Percentiles rank a stretch among this genome's conserved stretches.
phyloP scores from a whole-genome alignment of 1,140 invertebrate genomes.

The Aphidius ervi region DNA sequence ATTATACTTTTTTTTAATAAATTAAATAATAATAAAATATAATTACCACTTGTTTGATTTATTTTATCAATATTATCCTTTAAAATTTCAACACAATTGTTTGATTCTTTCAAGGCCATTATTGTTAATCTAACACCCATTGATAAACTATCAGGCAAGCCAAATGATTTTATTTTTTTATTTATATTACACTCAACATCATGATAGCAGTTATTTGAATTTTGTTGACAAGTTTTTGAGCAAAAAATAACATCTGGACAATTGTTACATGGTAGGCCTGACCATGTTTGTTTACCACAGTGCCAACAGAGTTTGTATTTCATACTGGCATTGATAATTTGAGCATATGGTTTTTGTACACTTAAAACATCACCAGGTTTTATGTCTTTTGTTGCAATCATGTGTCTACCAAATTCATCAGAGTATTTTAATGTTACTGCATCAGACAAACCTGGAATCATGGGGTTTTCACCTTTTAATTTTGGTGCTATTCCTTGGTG shows the following conservation, averaged over 20 bases:
- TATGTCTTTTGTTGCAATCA: slow-evolving; percentile 63
- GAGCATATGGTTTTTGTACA: slow-evolving; percentile 72
- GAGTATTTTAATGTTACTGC: slow-evolving; percentile 59
- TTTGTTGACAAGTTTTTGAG: slow-evolving; percentile 60
- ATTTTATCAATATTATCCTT: slow-evolving; percentile 30
- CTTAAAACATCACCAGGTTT: slow-evolving; percentile 75
- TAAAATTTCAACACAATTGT: slow-evolving; percentile 40
- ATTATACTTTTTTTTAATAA: neutral
- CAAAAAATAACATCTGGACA: slow-evolving; percentile 71
- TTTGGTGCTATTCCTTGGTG: neutral
- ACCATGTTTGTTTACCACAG: slow-evolving; percentile 63
- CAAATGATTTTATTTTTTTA: slow-evolving; percentile 54
- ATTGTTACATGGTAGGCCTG: slow-evolving; percentile 61
- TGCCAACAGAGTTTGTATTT: slow-evolving; percentile 66
- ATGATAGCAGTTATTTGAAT: slow-evolving; percentile 64
- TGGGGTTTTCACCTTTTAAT: slow-evolving; percentile 31
- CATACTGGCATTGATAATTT: slow-evolving; percentile 60
- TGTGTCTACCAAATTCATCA: slow-evolving; percentile 60
- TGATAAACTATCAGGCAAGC: slow-evolving; percentile 58
- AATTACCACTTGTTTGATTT: neutral
- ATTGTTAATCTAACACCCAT: slow-evolving; percentile 64
- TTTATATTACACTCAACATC: slow-evolving; percentile 71
- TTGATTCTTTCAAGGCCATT: slow-evolving; percentile 53
- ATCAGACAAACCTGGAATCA: slow-evolving; percentile 58
- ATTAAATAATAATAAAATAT: neutral